These are phyloP conservation scores for Euphonia xanthogaster DNA, from an alignment of 2,797 vertebrate species.

Conservation along the genomic window DNA sequence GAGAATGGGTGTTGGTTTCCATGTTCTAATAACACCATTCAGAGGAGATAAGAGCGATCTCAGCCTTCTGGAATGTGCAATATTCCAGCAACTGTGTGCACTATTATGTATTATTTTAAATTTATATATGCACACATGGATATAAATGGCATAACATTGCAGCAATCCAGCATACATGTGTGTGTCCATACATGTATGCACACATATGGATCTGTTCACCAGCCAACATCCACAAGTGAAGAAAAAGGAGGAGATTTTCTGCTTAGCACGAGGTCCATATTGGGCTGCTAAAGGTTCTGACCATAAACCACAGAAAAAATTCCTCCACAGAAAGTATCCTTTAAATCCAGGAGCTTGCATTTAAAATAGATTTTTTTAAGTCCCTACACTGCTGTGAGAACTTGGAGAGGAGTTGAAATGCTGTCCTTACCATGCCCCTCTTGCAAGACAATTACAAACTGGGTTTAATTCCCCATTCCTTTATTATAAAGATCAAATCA, in stretches of 20 bases:
- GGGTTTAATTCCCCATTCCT: background rate
- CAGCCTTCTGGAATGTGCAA: background rate
- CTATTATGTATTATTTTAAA: background rate
- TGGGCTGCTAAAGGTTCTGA: background rate
- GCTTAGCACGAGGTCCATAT: fast-evolving
- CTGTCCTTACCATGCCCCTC: background rate
- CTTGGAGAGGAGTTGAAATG: background rate
- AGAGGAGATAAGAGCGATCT: background rate
- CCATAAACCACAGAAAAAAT: background rate
- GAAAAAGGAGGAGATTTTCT: background rate
- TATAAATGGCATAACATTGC: background rate
- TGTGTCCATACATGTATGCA: background rate
- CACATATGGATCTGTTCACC: background rate
- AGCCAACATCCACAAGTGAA: background rate
- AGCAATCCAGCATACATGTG: background rate
- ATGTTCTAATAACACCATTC: background rate
- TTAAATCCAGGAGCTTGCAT: background rate
- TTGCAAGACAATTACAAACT: background rate
- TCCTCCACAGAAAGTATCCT: background rate
- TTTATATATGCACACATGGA: background rate
- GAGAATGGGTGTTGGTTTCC: background rate
- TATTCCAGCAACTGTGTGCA: background rate
- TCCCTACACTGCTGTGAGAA: background rate
- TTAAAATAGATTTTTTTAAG: background rate
- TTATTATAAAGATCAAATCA: background rate